phyloP scores from a whole-genome alignment of 2,113 vertebrate genomes.

The Entosphenus tridentatus region DNA sequence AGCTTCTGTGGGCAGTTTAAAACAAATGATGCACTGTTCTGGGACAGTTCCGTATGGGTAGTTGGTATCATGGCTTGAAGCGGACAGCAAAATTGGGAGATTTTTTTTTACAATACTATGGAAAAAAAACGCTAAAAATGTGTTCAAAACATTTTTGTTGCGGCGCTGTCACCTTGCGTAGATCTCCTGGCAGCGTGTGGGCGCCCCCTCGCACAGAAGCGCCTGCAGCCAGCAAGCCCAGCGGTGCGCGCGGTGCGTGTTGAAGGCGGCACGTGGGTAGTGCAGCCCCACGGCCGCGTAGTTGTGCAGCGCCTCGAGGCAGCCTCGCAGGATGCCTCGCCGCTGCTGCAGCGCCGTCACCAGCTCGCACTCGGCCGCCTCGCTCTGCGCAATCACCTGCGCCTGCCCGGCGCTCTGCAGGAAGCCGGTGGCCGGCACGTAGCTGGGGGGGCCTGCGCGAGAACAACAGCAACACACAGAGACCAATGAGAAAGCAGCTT shows the following conservation, averaged over 20 bases:
- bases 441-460: slow-evolving; percentile 76
- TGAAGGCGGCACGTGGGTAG: slow-evolving; percentile 62
- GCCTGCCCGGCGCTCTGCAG: slow-evolving; percentile 90
- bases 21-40: too few relatives aligned
- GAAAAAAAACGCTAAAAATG: too few relatives aligned
- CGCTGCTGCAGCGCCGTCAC: slow-evolving; percentile 65
- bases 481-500: too few relatives aligned
- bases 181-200: slow-evolving; percentile 56
- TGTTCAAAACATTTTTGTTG: too few relatives aligned
- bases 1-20: too few relatives aligned
- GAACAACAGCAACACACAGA: too few relatives aligned
- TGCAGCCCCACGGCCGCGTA: slow-evolving; percentile 87
- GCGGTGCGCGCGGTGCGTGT: slow-evolving; percentile 57
- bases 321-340: slow-evolving; percentile 47
- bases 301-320: slow-evolving; percentile 80
- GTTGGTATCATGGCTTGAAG: too few relatives aligned
- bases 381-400: slow-evolving; percentile 78
- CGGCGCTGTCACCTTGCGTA: slow-evolving; percentile 47
- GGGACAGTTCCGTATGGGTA: too few relatives aligned
- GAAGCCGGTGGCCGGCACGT: slow-evolving; percentile 80
- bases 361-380: slow-evolving; percentile 66
- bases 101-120: too few relatives aligned
- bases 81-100: too few relatives aligned
- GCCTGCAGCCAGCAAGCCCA: slow-evolving; percentile 97
- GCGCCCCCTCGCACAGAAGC: slow-evolving; percentile 56